Evolutionary conservation across 2,888 invertebrate genomes (phyloP).

Genomic region (Drosophila vallismaia): DNA sequence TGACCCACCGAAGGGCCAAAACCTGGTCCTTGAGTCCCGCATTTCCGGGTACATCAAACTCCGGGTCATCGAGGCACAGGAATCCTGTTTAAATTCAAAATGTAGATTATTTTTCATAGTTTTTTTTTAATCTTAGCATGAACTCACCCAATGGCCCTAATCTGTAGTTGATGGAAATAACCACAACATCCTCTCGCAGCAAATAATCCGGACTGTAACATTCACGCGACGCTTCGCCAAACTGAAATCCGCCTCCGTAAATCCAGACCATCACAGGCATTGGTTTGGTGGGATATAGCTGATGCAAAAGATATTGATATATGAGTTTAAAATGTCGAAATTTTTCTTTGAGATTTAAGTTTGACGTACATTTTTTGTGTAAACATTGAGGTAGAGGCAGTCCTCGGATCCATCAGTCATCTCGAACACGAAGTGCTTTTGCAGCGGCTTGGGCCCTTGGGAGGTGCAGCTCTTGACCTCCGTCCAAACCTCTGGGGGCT

Average conservation of each 20-base stretch:
- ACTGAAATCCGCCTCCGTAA: conserved; percentile 85
- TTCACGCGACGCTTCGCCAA: conserved; percentile 83
- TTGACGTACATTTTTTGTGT: conserved; percentile 81
- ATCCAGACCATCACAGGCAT: conserved; percentile 85
- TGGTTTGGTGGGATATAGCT: conserved; percentile 80
- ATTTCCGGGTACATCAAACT: conserved; percentile 85
- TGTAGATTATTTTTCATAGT: not conserved
- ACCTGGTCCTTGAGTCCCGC: conserved; percentile 85
- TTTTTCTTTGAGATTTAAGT: not conserved
- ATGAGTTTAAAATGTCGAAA: not conserved
- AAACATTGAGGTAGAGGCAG: conserved; percentile 85
- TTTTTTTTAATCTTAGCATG: not conserved
- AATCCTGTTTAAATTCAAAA: conserved; percentile 81
- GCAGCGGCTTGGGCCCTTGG: conserved; percentile 82
- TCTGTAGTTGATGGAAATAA: conserved; percentile 85
- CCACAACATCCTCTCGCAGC: conserved; percentile 84
- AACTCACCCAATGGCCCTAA: conserved; percentile 84
- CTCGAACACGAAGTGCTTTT: conserved; percentile 82
- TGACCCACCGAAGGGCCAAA: conserved; percentile 85
- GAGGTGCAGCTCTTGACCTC: conserved; percentile 84
- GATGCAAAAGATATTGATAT: not conserved
- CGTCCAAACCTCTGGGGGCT: conserved; percentile 84
- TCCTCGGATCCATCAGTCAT: conserved; percentile 85
- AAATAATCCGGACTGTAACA: conserved; percentile 84
- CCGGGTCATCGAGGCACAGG: conserved; percentile 84